Evolutionary conservation across 2,888 invertebrate species (phyloP), one percentile per base, ranked within the genome.

Genomic region (Dusona sp.): DNA sequence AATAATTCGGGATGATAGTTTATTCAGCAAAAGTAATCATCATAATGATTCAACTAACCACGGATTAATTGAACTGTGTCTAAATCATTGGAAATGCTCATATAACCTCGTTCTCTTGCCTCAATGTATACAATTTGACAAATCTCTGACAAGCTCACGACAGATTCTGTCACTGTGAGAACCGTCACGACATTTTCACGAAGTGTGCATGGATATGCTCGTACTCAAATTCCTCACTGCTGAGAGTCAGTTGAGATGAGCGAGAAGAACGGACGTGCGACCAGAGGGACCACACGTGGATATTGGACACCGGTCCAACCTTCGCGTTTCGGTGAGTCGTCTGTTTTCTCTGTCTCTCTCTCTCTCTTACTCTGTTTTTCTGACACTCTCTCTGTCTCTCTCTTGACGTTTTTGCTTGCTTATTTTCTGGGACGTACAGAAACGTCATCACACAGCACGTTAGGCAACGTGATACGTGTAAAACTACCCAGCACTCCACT

Each of bases 401-500:
- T 72, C 29, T 70, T 13, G n/a, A 33, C n/a, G 48, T 72, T 29
- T 72, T 19, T 33, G 29, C 36, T 7, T 13, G 54, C 72, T 86
- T 68, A 77, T 77, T 45, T 38, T 75, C 51, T 68, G 54, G 70
- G 79, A 77, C 75, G 81, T 77, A 79, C 45, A 79, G 75, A 48
- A 51, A 80, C 72, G 72, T 80, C 72, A 73, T 79, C 70, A 45
- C 74, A 79, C 79, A 83, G 72, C 83, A 54, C 36, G 57, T 65
- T 65, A 42, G 51, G 86, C 86, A 86, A 86, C 83, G 67, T 77
- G 86, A 86, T 86, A 86, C 83, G 45, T 77, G 79, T 80, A 86
- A 86, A 86, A 75, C 80, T 83, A 77, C 73, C 86, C 79, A 65
- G 73, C 75, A 80, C 72, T 83, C 48, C 72, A 80, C 72, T 86